A percentile compares a stretch with the other conserved stretches of the same genome.
These are phyloP conservation scores for Lethrus apterus DNA, from an alignment of 1,140 invertebrate genomes.

Conservation along the genomic window DNA sequence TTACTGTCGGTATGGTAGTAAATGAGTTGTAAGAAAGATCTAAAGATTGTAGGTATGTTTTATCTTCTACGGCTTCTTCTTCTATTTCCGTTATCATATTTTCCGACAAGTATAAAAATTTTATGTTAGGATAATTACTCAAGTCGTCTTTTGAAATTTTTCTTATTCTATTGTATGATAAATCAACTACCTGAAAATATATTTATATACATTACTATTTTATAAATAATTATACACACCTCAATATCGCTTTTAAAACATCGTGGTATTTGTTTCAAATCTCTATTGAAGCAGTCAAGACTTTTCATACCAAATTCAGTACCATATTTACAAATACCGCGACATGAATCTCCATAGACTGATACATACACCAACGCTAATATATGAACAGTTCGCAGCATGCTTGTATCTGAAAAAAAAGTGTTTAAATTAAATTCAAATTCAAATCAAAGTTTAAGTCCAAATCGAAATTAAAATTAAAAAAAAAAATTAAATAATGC, in stretches of 20 bases:
- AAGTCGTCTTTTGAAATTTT: constrained; percentile 49
- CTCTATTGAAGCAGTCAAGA: constrained; percentile 27
- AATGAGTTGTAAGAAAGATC: constrained; percentile 27
- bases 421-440: constrained; percentile 10
- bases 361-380: constrained; percentile 16
- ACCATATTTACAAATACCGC: constrained; percentile 19
- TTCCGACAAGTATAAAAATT: constrained; percentile 52
- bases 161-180: constrained; percentile 53
- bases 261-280: constrained; percentile 27
- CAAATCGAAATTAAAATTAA: constrained; percentile 9
- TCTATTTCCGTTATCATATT: constrained; percentile 54
- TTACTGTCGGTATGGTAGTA: constrained; percentile 25
- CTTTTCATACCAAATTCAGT: constrained; percentile 23
- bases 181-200: constrained; percentile 49
- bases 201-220: background rate
- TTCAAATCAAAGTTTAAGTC: too few species aligned
- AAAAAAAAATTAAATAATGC: too few species aligned
- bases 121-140: constrained; percentile 46
- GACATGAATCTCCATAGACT: constrained; percentile 8
- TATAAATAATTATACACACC: constrained; percentile 18
- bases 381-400: constrained; percentile 12
- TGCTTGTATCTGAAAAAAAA: constrained; percentile 1
- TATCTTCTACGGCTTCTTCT: constrained; percentile 43
- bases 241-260: constrained; percentile 27
- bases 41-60: constrained; percentile 21